Percentiles rank a stretch among this genome's conserved stretches.
Conservation (phyloP, 1,140 invertebrate genomes). For the Goniozus legneri region DNA sequence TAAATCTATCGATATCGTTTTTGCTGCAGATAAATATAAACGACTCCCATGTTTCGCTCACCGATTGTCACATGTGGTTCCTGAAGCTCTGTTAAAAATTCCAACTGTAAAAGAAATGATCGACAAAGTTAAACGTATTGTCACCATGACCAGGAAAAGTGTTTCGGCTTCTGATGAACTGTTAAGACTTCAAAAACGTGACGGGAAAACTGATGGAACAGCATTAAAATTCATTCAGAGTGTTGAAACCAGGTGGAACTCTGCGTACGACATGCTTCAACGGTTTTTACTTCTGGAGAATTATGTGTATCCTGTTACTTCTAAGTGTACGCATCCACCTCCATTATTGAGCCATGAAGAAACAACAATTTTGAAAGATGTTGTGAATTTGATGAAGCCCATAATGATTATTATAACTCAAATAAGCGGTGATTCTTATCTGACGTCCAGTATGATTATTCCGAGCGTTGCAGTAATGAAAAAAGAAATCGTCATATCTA, state of each 20-base stretch:
- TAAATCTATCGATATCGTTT: too few relatives aligned
- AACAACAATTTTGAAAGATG: slow-evolving; percentile 27
- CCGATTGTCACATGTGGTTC: background rate
- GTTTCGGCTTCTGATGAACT: slow-evolving; percentile 14
- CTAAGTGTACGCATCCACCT: slow-evolving; percentile 32
- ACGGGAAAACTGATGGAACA: slow-evolving; percentile 16
- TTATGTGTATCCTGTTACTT: slow-evolving; percentile 33
- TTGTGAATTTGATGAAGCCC: slow-evolving; percentile 34
- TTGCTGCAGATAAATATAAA: slow-evolving; percentile 4
- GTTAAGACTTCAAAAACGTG: slow-evolving; percentile 14
- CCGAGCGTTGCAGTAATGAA: slow-evolving; percentile 40
- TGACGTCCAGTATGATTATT: slow-evolving; percentile 43
- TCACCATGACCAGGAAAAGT: slow-evolving; percentile 9
- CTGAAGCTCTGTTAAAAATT: background rate
- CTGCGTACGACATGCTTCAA: slow-evolving; percentile 33
- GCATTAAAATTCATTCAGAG: slow-evolving; percentile 19
- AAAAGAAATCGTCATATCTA: slow-evolving; percentile 29
- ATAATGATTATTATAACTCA: slow-evolving; percentile 43
- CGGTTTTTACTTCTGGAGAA: slow-evolving; percentile 26
- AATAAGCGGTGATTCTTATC: slow-evolving; percentile 46
- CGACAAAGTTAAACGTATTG: slow-evolving; percentile 13
- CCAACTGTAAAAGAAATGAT: background rate
- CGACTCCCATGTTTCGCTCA: slow-evolving; percentile 2
- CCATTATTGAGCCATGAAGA: slow-evolving; percentile 34
- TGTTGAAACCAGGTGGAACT: slow-evolving; percentile 39